Evolutionary conservation across 2,113 vertebrate genomes (phyloP).

Genomic region (Phylloscopus trochiloides): DNA sequence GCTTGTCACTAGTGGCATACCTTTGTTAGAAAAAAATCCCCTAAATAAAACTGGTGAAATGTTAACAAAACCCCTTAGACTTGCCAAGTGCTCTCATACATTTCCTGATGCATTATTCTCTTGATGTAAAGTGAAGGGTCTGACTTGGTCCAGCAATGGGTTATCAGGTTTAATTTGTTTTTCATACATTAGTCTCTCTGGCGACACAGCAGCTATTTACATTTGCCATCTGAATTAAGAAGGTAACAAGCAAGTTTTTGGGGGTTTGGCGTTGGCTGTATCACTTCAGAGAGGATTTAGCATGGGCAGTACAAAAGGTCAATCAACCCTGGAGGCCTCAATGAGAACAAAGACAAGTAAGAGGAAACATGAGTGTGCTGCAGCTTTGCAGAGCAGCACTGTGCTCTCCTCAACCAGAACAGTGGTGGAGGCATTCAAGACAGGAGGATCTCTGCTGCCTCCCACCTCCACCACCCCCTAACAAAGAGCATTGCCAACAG

Average conservation of each 20-base stretch:
- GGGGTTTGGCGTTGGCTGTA: too few relatives aligned
- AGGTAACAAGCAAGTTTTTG: rapidly evolving
- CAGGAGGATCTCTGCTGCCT: not conserved
- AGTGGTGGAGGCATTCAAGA: rapidly evolving
- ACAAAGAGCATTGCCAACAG: not conserved
- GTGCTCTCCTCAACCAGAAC: not conserved
- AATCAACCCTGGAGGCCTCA: not conserved
- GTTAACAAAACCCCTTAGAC: not conserved
- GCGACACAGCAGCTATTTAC: rapidly evolving
- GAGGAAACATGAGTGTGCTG: not conserved
- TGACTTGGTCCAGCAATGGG: not conserved
- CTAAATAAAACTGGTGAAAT: not conserved
- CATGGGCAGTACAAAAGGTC: not conserved
- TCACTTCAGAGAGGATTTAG: not conserved
- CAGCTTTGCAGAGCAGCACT: not conserved
- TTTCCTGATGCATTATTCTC: not conserved
- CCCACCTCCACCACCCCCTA: not conserved
- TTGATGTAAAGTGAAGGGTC: not conserved
- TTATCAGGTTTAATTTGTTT: not conserved
- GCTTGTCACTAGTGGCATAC: not conserved
- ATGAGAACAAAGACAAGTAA: not conserved
- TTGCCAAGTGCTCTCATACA: not conserved
- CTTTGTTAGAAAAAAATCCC: not conserved
- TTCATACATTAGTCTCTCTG: not conserved
- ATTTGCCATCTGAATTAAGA: not conserved